Base-by-base conservation (phyloP, 2,888 invertebrate species). In the Trichopria drosophilae region DNA sequence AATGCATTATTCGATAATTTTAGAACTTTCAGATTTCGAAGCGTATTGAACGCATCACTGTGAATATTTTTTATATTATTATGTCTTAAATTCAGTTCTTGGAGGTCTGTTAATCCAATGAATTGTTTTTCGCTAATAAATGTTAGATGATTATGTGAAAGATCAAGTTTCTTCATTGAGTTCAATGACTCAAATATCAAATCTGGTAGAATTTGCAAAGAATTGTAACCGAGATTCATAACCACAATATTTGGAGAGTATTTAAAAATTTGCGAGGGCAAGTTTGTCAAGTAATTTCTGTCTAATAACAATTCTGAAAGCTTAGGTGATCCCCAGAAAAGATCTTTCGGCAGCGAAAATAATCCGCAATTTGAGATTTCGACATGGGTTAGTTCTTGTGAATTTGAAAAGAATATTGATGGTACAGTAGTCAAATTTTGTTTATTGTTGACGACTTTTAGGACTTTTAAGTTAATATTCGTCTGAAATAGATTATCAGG, bases 221-320 rank as follows among this genome's bases (percentile, higher is more conserved):
- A n/a, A n/a, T n/a, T n/a, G n/a, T n/a, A n/a, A n/a, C n/a, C n/a
- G n/a, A n/a, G n/a, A n/a, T n/a, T n/a, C n/a, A n/a, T n/a, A n/a
- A n/a, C n/a, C n/a, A n/a, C n/a, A n/a, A n/a, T n/a, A n/a, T n/a
- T n/a, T n/a, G n/a, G n/a, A n/a, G 85, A 82, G 65, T 84, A 83
- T 19, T 79, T 79, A 57, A 90, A 83, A 29, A 88, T 73, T 23
- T 81, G 72, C 20, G 75, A 76, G 1, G 88, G 85, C 45, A 93
- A 69, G 4, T 66, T 63, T 2, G 55, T 50, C 3, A 79, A 46
- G 6, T 63, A 65, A 53, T 73, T 90, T 40, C 78, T 77, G 19
- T 80, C 77, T 47, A 91, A 73, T 52, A 80, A 80, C 58, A 92
- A 77, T 62, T 80, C 81, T 2, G 73, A 78, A 28, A 90, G 70